phyloP scores from a whole-genome alignment of 2,797 vertebrate species.

The Liasis olivaceus region DNA sequence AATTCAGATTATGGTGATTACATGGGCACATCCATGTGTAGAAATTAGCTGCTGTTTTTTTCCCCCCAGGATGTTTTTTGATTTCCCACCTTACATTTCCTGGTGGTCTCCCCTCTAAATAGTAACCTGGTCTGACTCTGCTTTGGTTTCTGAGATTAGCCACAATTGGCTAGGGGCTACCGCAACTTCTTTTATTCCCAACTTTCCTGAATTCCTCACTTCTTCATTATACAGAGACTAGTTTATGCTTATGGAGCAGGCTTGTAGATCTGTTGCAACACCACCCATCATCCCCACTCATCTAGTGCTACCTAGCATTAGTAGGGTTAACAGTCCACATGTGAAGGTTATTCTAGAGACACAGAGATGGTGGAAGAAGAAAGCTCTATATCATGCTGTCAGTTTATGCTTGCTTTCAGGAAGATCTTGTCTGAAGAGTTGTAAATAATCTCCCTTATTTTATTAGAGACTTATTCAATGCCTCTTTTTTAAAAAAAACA shows the following conservation, averaged over 20 bases:
- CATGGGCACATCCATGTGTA: not conserved
- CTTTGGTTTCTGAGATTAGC: not conserved
- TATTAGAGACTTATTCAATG: not conserved
- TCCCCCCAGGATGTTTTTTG: not conserved
- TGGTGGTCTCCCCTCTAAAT: not conserved
- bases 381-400: not conserved
- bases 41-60: not conserved
- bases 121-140: not conserved
- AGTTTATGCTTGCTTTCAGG: not conserved
- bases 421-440: not conserved
- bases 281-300: not conserved
- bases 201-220: not conserved
- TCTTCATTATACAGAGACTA: not conserved
- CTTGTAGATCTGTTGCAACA: not conserved
- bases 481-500: not conserved
- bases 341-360: not conserved
- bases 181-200: not conserved
- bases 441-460: not conserved
- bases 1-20: not conserved
- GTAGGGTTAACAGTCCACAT: not conserved
- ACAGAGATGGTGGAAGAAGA: not conserved
- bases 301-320: not conserved
- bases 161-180: not conserved
- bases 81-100: not conserved
- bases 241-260: too few species aligned